Conservation (phyloP, 2,888 invertebrate genomes). For the Nomada ruficornis region DNA sequence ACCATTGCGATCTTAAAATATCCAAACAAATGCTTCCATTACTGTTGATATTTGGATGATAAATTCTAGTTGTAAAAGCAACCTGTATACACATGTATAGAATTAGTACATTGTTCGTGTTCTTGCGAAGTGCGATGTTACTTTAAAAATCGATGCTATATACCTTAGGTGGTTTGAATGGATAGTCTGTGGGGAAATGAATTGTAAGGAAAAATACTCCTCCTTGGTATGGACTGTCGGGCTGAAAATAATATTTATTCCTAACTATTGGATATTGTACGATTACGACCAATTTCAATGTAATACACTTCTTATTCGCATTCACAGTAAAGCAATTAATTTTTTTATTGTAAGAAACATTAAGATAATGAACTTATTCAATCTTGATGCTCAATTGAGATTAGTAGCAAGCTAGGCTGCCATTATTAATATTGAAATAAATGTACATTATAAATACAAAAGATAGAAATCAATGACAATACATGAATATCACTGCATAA, state of each 20-base stretch:
- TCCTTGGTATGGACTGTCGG: slow-evolving; percentile 99
- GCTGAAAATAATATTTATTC: slow-evolving; percentile 87
- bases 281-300: not conserved
- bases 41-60: slow-evolving; percentile 99
- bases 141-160: not conserved
- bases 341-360: slow-evolving; percentile 1
- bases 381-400: not conserved
- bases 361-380: slow-evolving; percentile 6
- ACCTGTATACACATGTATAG: slow-evolving; percentile 85
- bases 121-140: slow-evolving; percentile 1
- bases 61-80: slow-evolving; percentile 99
- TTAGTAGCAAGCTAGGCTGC: not conserved
- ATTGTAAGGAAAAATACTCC: slow-evolving; percentile 99
- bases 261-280: slow-evolving; percentile 4
- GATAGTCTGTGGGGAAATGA: slow-evolving; percentile 99
- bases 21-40: slow-evolving; percentile 99
- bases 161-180: slow-evolving; percentile 99
- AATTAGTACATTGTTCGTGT: slow-evolving; percentile 14
- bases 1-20: slow-evolving; percentile 99
- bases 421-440: slow-evolving; percentile 7
- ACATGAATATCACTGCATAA: not conserved
- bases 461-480: slow-evolving; percentile 6
- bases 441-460: not conserved
- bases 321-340: not conserved
- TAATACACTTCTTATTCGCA: not conserved